Conservation (phyloP, 2,113 vertebrate species). For the Oreocharis arfaki region DNA sequence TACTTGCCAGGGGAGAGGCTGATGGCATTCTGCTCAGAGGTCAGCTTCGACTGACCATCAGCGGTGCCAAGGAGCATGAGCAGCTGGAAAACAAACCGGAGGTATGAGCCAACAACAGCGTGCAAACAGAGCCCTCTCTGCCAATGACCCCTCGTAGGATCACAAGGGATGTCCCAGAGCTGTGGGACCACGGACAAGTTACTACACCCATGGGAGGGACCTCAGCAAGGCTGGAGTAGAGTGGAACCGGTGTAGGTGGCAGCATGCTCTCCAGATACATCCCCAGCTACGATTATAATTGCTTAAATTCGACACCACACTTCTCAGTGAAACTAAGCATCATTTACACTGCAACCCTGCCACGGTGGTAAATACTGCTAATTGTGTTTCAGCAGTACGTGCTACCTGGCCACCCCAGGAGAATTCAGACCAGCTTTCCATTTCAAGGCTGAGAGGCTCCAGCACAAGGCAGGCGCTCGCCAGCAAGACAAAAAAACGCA, state of each 20-base stretch:
- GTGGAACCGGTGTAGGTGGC: accelerated
- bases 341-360: slow-evolving; percentile 20
- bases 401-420: not conserved
- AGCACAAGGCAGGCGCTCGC: not conserved
- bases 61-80: slow-evolving; percentile 75
- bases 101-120: not conserved
- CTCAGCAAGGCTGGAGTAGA: not conserved
- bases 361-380: slow-evolving; percentile 2
- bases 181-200: not conserved
- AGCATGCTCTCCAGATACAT: accelerated
- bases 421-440: slow-evolving; percentile 3
- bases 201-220: not conserved
- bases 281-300: not conserved
- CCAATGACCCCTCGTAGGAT: accelerated
- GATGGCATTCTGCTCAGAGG: slow-evolving; percentile 70
- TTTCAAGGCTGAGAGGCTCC: slow-evolving; percentile 21
- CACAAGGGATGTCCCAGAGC: not conserved
- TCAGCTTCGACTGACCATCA: slow-evolving; percentile 68
- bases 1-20: slow-evolving; percentile 81
- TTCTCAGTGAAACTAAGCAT: not conserved
- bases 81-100: slow-evolving; percentile 74
- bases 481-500: not conserved
- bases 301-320: not conserved
- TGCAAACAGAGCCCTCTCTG: accelerated
- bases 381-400: not conserved